Evolutionary conservation across 2,797 vertebrate genomes (phyloP), one percentile per base, ranked within the genome.

Genomic region (Protonibea diacanthus): DNA sequence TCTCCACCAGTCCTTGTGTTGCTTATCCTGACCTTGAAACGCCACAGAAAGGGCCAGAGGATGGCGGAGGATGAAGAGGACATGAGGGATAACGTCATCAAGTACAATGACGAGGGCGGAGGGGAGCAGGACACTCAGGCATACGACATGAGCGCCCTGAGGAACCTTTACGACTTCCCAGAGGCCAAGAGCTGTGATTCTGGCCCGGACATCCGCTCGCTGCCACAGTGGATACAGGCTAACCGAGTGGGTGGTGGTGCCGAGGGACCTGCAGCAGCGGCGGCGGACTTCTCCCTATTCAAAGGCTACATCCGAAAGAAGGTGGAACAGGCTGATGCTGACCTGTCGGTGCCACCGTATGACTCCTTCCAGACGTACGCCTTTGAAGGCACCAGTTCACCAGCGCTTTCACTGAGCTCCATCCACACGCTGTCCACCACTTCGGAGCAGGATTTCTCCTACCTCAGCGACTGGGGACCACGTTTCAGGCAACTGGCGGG

Each of bases 81-180:
- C 94, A 99, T 99, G 98, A 94, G 98, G 5, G 98, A 99, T 93
- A 99, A 99, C 57, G 98, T 99, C 91, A 99, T 99, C 95, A 99
- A 99, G 84, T 99, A 99, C 96, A 99, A 99, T 0, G 98, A 99
- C 0, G 98, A 99, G 79, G 98, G 98, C 0, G 98, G 98, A 0
- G 98, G 98, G 0, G 98, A 99, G 92, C 98, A 99, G 94, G 98
- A 99, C 96, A 99, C 98, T 0, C 97, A 99, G 89, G 98, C 98
- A 11, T 99, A 99, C 4, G 98, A 99, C 94, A 99, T 99, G 98
- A 98, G 97, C 7, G 97, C 98, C 10, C 93, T 99, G 85, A 96
- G 98, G 55, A 99, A 96, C 92, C 97, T 99, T 80, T 99, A 99
- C 1, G 98, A 99, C 93, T 98, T 98, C 81, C 96, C 97, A 0